A percentile compares a stretch with the other conserved stretches of the same genome.
phyloP scores from a whole-genome alignment of 2,888 invertebrate genomes.

The Trachelus tabidus region DNA sequence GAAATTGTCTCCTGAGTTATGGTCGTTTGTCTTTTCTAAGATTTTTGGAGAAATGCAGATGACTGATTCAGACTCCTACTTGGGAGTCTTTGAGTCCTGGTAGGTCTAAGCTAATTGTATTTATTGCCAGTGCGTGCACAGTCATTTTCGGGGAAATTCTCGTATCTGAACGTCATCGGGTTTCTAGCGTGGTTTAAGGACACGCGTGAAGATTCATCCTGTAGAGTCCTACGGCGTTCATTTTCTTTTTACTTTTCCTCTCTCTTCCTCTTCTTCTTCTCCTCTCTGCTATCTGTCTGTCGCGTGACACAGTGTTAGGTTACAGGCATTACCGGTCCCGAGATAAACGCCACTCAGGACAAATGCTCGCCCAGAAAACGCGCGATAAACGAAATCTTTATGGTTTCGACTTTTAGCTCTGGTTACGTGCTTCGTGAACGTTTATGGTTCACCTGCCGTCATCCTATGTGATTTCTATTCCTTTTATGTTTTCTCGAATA shows the following conservation, averaged over 20 bases:
- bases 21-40: background rate
- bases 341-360: conserved; percentile 56
- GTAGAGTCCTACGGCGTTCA: conserved; percentile 5
- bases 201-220: conserved; percentile 21
- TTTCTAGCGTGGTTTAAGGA: background rate
- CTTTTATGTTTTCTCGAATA: conserved; percentile 6
- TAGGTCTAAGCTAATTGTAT: conserved; percentile 1
- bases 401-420: conserved; percentile 33
- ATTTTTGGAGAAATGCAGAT: background rate
- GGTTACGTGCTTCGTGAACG: conserved; percentile 15
- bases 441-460: conserved; percentile 35
- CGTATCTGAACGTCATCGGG: background rate
- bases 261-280: conserved; percentile 15
- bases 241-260: conserved; percentile 13
- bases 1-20: background rate
- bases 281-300: conserved; percentile 46
- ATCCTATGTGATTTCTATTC: conserved; percentile 9
- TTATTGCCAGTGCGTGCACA: background rate
- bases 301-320: conserved; percentile 53
- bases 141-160: background rate
- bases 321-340: conserved; percentile 54
- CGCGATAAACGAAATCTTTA: conserved; percentile 52
- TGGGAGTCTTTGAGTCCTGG: background rate
- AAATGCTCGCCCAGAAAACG: conserved; percentile 51
- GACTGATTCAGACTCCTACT: background rate